A percentile compares a stretch with the other conserved stretches of the same genome.
Conservation (phyloP, 2,888 invertebrate species). For the Epinotia nisella region DNA sequence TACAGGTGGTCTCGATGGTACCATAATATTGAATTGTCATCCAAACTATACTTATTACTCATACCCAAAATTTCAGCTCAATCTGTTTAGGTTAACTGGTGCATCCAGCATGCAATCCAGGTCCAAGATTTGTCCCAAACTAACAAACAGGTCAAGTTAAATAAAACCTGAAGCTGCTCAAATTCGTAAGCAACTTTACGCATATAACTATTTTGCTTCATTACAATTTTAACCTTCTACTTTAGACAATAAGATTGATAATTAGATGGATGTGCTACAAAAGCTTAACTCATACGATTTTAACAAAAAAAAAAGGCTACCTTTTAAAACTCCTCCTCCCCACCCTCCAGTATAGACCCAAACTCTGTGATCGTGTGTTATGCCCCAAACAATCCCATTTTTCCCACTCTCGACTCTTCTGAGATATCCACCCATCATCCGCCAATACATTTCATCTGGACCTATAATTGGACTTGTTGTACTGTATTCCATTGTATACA, state of each 20-base stretch:
- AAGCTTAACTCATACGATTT: too few relatives aligned
- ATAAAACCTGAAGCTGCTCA: too few relatives aligned
- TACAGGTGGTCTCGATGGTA: too few relatives aligned
- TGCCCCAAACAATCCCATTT: slow-evolving; percentile 95
- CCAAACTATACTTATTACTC: too few relatives aligned
- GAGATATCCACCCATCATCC: slow-evolving; percentile 94
- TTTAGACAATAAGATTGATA: neutral
- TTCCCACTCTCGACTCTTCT: slow-evolving; percentile 90
- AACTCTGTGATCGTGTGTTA: slow-evolving; percentile 94
- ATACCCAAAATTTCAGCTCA: too few relatives aligned
- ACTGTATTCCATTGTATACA: slow-evolving; percentile 88
- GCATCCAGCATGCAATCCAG: too few relatives aligned
- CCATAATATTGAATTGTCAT: too few relatives aligned
- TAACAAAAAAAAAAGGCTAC: slow-evolving; percentile 56
- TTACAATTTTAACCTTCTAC: neutral
- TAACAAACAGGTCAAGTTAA: too few relatives aligned
- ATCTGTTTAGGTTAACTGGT: too few relatives aligned
- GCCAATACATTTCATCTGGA: slow-evolving; percentile 92
- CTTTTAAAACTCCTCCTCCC: slow-evolving; percentile 93
- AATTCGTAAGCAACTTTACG: too few relatives aligned
- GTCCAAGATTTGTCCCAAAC: too few relatives aligned
- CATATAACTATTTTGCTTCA: too few relatives aligned
- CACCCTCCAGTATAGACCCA: slow-evolving; percentile 96
- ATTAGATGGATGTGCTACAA: neutral
- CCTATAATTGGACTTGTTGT: slow-evolving; percentile 88